phyloP scores from a whole-genome alignment of 2,888 invertebrate genomes.

The Tetramorium bicarinatum region DNA sequence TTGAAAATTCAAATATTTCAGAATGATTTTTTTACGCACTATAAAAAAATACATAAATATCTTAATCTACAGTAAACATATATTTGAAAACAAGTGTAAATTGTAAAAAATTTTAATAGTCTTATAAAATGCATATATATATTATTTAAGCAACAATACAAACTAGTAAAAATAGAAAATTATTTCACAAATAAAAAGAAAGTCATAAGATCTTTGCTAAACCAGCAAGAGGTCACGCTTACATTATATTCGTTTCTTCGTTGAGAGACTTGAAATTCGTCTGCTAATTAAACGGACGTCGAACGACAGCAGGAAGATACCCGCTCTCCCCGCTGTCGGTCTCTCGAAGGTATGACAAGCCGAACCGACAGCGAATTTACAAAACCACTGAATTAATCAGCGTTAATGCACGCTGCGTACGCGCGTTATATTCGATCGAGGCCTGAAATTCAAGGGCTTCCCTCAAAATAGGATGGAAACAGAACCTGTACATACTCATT shows the following conservation, averaged over 20 bases:
- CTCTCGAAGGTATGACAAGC: slow-evolving; percentile 34
- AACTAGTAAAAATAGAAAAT: background rate
- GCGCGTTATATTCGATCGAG: slow-evolving; percentile 27
- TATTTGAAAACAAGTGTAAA: background rate
- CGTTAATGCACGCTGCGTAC: slow-evolving; percentile 35
- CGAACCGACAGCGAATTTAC: slow-evolving; percentile 43
- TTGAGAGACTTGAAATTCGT: background rate
- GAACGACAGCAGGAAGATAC: background rate
- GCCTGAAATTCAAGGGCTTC: slow-evolving; percentile 34
- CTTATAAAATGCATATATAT: background rate
- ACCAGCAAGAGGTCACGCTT: background rate
- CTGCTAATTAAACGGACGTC: slow-evolving; percentile 20
- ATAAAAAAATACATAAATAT: background rate
- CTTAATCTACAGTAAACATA: background rate
- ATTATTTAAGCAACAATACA: background rate
- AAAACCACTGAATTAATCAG: slow-evolving; percentile 52
- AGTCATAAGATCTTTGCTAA: background rate
- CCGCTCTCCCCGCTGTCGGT: background rate
- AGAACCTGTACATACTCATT: slow-evolving; percentile 5
- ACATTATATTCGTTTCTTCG: background rate
- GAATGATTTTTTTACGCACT: background rate
- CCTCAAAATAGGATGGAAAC: slow-evolving; percentile 49
- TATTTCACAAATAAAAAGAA: background rate
- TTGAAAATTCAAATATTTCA: background rate
- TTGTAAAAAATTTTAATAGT: background rate